Evolutionary conservation across 2,797 vertebrate genomes (phyloP).

Genomic region (Smutsia temminckii): DNA sequence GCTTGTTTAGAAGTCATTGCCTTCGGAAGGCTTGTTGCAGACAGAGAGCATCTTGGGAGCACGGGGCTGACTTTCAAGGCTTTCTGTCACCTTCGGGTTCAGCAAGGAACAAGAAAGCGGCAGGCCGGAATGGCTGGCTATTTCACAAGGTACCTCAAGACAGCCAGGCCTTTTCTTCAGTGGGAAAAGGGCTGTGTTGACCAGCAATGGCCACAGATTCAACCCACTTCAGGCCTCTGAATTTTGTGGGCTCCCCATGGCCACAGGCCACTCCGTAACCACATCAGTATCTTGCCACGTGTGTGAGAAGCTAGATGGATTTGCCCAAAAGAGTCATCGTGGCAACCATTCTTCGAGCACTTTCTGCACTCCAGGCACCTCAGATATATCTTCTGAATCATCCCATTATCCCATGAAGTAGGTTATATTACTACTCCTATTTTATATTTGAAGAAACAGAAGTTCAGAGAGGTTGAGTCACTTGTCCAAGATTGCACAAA

Average conservation of each 20-base stretch:
- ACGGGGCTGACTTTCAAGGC: neutral
- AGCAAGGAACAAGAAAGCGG: neutral
- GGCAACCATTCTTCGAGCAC: neutral
- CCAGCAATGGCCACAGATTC: fast-evolving
- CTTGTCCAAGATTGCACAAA: neutral
- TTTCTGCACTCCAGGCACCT: neutral
- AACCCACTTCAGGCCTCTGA: neutral
- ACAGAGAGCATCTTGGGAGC: neutral
- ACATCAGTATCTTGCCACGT: fast-evolving
- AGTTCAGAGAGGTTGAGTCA: neutral
- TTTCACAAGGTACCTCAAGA: neutral
- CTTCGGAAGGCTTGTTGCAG: neutral
- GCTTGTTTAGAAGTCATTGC: neutral
- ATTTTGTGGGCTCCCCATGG: neutral
- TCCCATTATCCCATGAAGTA: neutral
- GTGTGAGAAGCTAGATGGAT: neutral
- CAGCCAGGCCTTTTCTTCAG: neutral
- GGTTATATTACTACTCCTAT: neutral
- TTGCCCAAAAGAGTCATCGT: neutral
- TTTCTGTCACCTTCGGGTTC: neutral
- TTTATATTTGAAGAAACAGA: neutral
- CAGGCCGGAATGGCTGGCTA: neutral
- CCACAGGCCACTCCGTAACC: neutral
- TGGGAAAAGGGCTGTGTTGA: neutral
- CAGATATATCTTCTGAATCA: neutral